These are phyloP conservation scores for Cheilinus undulatus DNA, from an alignment of 2,113 vertebrate genomes.

Conservation along the genomic window DNA sequence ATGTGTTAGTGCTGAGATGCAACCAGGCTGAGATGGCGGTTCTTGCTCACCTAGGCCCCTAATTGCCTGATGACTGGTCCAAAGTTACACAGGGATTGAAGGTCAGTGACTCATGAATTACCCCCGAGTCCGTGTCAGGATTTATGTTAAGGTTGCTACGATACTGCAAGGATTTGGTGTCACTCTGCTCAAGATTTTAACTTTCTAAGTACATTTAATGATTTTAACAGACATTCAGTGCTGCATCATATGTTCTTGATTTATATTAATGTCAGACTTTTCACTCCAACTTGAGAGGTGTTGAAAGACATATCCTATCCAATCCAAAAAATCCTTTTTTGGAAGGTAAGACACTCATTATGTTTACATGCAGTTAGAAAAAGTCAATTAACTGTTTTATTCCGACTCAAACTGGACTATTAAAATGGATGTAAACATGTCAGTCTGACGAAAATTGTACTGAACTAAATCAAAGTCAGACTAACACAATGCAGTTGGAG, in stretches of 20 bases:
- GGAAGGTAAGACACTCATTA: not conserved
- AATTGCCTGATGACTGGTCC: conserved; percentile 75
- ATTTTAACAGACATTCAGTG: conserved; percentile 13
- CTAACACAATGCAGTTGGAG: no score
- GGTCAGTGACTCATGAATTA: conserved; percentile 77
- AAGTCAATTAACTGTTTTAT: no score
- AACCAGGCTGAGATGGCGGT: conserved; percentile 57
- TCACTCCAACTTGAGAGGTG: not conserved
- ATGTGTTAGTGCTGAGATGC: conserved; percentile 60
- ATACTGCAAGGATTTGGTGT: conserved; percentile 34
- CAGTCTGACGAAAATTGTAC: no score
- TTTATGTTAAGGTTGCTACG: conserved; percentile 54
- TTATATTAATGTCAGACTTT: no score
- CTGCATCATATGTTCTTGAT: conserved; percentile 12
- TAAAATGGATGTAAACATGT: no score
- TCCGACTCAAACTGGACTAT: no score
- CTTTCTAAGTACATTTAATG: conserved; percentile 29
- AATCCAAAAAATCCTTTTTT: no score
- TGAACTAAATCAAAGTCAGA: no score
- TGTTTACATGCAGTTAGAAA: no score
- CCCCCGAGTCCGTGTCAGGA: conserved; percentile 62
- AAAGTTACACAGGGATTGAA: conserved; percentile 68
- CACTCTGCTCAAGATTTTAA: conserved; percentile 20
- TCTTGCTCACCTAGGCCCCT: conserved; percentile 74
- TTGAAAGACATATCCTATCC: conserved; percentile 21